Percentiles rank a stretch among this genome's conserved stretches.
phyloP scores from a whole-genome alignment of 2,888 invertebrate genomes.

The Timema podura region DNA sequence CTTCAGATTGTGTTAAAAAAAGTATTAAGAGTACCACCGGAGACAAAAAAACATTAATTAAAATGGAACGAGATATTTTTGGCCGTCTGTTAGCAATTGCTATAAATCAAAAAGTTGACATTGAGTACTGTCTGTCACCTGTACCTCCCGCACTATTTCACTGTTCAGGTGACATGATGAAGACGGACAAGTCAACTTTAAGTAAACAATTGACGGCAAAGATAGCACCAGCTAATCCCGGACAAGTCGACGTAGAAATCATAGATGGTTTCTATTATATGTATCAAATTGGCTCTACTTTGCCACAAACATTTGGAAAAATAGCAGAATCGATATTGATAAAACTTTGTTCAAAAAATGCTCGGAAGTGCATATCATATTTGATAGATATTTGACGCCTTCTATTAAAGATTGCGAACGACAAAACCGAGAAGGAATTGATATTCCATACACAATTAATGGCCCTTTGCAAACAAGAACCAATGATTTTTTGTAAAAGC shows the following conservation, averaged over 20 bases:
- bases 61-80: constrained; percentile 38
- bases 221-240: constrained; percentile 17
- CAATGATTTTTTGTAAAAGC: constrained; percentile 36
- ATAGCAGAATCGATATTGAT: constrained; percentile 36
- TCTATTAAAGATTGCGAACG: constrained; percentile 24
- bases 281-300: constrained; percentile 33
- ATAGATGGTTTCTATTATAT: constrained; percentile 38
- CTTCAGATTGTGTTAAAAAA: constrained; percentile 34
- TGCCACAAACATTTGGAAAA: constrained; percentile 38
- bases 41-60: constrained; percentile 34
- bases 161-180: too few relatives aligned
- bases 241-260: constrained; percentile 33
- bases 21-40: constrained; percentile 32
- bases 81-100: constrained; percentile 36
- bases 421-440: constrained; percentile 19
- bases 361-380: constrained; percentile 36
- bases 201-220: constrained; percentile 23
- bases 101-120: constrained; percentile 37
- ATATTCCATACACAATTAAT: constrained; percentile 14
- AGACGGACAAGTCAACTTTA: constrained; percentile 33
- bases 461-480: constrained; percentile 31
- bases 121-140: constrained; percentile 38
- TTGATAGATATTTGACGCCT: constrained; percentile 37
- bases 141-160: too few relatives aligned
- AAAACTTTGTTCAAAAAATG: constrained; percentile 35